Base-by-base conservation (phyloP, 2,888 invertebrate species). In the Cremastobaeus sp. region DNA sequence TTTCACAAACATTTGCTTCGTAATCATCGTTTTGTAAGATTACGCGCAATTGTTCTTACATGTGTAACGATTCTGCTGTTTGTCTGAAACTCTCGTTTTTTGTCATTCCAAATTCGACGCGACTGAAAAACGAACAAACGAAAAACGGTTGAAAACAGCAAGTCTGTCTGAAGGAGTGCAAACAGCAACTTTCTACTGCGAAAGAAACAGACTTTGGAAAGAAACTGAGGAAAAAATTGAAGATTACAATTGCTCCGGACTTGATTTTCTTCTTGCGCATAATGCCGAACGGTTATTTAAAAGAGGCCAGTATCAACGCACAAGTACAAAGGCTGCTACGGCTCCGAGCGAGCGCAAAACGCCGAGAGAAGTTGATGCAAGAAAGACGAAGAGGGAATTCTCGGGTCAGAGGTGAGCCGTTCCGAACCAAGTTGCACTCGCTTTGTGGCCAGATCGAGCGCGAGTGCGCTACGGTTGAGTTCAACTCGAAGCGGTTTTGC, bases 331-430 rank as follows among this genome's bases (percentile, higher is more conserved):
- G 77, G 30, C 41, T 50, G 48, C 43, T 50, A 48, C 71, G 76
- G 70, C 47, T 50, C 17, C 34, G 65, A 75, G 65, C 32, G 52
- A 69, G 54, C 32, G 59, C 39, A 60, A 60, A 47, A 47, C 47
- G 17, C 54, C 30, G 60, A 21, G 72, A 77, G 77, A 74, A 79
- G 74, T 78, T 79, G 79, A 77, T 78, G 74, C 76, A 78, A 82
- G 74, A 78, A 82, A 77, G 79, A 83, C 77, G 78, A 77, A 82
- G 81, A 82, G 81, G 83, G 79, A 60, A 60, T 72, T 82, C 78
- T 76, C 76, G 82, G 84, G 85, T 85, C 85, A 84, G 77, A 78
- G 85, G 84, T 85, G 82, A 83, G 83, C 78, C 81, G 82, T 77
- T 84, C 79, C 83, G 83, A 83, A 84, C 84, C 79, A 83, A 82